Conservation (phyloP, 64 coral and sea anemone genomes). For the Platygyra sinensis region DNA sequence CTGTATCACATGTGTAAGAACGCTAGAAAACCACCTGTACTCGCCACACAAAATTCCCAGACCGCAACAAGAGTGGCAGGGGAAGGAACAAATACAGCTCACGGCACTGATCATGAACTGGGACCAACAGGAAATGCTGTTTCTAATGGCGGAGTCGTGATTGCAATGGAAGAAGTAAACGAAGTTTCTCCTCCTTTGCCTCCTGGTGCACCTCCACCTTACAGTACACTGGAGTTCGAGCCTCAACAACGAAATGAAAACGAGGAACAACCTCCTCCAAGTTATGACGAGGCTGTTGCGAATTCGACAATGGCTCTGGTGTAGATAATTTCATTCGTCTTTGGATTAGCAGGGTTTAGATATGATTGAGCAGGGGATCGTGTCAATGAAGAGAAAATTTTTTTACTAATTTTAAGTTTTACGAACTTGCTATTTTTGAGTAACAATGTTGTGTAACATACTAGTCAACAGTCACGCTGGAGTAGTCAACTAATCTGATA, state of each 20-base stretch:
- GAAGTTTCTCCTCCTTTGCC: not conserved
- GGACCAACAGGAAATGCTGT: no score
- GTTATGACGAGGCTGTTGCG: not conserved
- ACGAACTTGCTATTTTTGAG: no score
- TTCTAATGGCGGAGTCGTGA: not conserved
- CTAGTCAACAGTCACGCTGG: no score
- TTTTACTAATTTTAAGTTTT: no score
- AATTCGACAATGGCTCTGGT: not conserved
- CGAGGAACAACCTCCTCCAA: not conserved
- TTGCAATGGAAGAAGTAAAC: not conserved
- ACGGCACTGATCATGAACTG: not conserved
- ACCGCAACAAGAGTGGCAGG: not conserved
- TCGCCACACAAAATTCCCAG: not conserved
- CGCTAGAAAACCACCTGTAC: not conserved
- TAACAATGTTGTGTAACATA: no score
- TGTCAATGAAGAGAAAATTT: no score
- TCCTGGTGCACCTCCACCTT: not conserved
- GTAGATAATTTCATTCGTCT: not conserved
- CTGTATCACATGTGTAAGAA: not conserved
- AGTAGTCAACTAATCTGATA: no score
- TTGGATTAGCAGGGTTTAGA: no score
- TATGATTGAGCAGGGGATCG: no score
- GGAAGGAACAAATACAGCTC: not conserved
- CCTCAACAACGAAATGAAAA: not conserved
- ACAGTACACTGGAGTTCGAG: not conserved